Base-by-base conservation (phyloP, 1,140 invertebrate species). In the Brachionus manjavacas region DNA sequence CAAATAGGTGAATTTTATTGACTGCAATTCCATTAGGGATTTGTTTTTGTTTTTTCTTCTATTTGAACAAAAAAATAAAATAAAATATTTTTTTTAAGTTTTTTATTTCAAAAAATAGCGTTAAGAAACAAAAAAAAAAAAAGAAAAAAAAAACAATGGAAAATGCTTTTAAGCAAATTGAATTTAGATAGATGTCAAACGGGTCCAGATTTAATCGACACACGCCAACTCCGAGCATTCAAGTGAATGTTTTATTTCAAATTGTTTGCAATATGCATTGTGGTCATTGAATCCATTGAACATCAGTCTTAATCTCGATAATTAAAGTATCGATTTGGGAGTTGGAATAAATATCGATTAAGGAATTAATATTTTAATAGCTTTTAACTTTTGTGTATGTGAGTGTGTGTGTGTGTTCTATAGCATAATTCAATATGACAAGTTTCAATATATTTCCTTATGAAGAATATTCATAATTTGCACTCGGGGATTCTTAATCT, bases 301-400 rank as follows among this genome's bases (percentile, higher is more conserved):
- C 52, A 60, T 60, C n/a, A 60, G 52, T 60, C 52, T 60, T 70
- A 70, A 70, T 70, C 66, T 70, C 66, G 35, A 70, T 70, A 70
- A 70, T 70, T 70, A 70, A 70, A 70, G 70, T 74, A 74, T 74
- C 39, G 35, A 74, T 41, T 74, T 74, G 70, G 70, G 39, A 39
- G 12, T 41, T 74, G 20, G 31, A 41, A 41, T 70, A 74, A 74
- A 41, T 74, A 74, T 74, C 70, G 70, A 74, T 74, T 74, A 74
- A 74, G 39, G 70, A 74, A 74, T 74, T 74, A 74, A 74, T 74
- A 60, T 20, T 60, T 60, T 23, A 60, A 60, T 60, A 60, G 52
- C 52, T 60, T 60, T 60, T 60, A 20, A 60, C n/a, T 23, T 60
- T 60, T 60, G 31, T 35, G 28, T 28, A n/a, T n/a, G n/a, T n/a